A percentile compares a stretch with the other conserved stretches of the same genome.
Conservation (phyloP, 1,140 invertebrate genomes). For the Mycetomoellerius zeteki region DNA sequence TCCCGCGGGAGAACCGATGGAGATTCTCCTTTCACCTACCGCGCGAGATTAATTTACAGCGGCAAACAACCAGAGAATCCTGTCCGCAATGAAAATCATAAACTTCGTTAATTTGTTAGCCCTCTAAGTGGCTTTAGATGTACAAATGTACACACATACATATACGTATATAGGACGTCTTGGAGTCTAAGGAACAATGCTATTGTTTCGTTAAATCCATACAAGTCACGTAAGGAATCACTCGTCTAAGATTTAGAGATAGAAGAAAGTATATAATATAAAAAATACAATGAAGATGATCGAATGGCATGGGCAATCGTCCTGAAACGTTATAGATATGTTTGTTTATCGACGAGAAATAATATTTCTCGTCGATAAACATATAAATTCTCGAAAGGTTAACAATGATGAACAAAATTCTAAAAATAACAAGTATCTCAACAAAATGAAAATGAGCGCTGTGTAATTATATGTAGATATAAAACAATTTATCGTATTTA, state of each 20-base stretch:
- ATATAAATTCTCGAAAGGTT: neutral
- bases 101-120: constrained; percentile 30
- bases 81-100: constrained; percentile 21
- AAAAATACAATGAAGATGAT: constrained; percentile 4
- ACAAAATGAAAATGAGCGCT: too few species aligned
- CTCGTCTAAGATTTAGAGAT: constrained; percentile 18
- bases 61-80: neutral
- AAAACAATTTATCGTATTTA: too few species aligned
- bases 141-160: neutral
- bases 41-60: constrained; percentile 36
- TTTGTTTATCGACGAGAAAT: constrained; percentile 10
- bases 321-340: neutral
- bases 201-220: neutral
- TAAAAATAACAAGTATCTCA: too few species aligned
- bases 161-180: neutral
- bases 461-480: too few species aligned
- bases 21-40: constrained; percentile 5
- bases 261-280: neutral
- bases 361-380: constrained; percentile 9
- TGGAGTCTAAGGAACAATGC: neutral
- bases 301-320: constrained; percentile 25
- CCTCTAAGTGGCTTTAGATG: constrained; percentile 8
- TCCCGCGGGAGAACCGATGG: constrained; percentile 47
- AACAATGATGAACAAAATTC: too few species aligned
- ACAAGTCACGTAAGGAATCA: neutral